Base-by-base conservation (phyloP, 2,797 vertebrate genomes). In the Pangasius sanitwongsei region DNA sequence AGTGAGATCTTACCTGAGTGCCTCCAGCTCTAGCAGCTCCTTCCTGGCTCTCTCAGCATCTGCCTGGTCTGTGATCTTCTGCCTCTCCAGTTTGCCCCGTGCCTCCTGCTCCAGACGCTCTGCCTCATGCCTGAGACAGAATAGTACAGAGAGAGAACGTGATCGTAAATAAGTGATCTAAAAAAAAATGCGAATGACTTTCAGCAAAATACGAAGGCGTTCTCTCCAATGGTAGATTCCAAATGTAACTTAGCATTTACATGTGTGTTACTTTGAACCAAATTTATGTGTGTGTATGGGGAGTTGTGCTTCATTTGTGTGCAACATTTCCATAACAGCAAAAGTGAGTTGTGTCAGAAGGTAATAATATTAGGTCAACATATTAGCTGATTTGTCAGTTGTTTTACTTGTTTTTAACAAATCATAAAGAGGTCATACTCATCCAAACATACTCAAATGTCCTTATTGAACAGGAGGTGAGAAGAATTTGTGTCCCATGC, bases 81-180 rank as follows among this genome's bases (percentile, higher is more conserved):
- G 98, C 23, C 98, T 92, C 93, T 99, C 97, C 90, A 98, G 95
- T 1, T 97, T 96, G 0, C 98, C 97, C 0, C 95, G 96, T 0
- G 98, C 97, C 91, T 98, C 97, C 92, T 98, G 98, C 91, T 97
- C 98, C 87, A 98, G 93, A 44, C 97, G 96, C 95, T 98, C 97
- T 0, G 98, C 97, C 92, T 98, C 97, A 0, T 98, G 97, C 44
- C 97, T 98, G 91, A 89, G 85, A 83, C 61, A 31, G 37, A 9
- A 15, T 7, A 83, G 3, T 65, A 63, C 86, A 80, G 59, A 34
- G 12, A 65, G 8, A 23, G 31, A 44, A 34, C 0, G 53, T 2
- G 4, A 59, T 59, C 50, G 34, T 59, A 6, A 81, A 18, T 23
- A 34, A 57, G 2, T 65, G 8, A 41, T 15, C n/a, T 13, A 18